Evolutionary conservation across 2,888 invertebrate species (phyloP), one percentile per base, ranked within the genome.

Genomic region (Chrysolina haemoptera): DNA sequence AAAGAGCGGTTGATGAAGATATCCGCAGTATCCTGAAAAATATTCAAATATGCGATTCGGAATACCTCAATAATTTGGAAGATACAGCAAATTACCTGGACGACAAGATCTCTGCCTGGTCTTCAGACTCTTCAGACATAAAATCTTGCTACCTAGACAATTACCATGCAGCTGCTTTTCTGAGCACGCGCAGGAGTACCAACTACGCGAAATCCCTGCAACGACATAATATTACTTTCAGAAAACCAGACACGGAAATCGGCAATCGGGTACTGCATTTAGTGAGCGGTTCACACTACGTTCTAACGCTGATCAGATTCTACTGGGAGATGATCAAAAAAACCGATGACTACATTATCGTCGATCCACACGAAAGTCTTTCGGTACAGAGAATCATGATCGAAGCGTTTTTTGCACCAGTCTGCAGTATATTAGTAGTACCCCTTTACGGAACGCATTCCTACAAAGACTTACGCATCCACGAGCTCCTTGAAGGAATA

Each of bases 401-500:
- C 11, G 53, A 53, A 20, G 53, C 53, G 18, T 53, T 53, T 11
- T 20, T 20, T 16, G 20, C 1, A 11, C 53, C 53, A 5, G 20
- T 20, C 11, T 20, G 20, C 14, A 9, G 11, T 20, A 9, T 53
- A 20, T 11, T 53, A 11, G 20, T 53, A 2, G 53, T 53, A 1
- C 53, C 53, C 20, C 18, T 53, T 53, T 53, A 53, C 53, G 11
- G 53, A 4, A 9, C 16, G 18, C 11, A 9, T 20, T 53, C 5
- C 5, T 53, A 22, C 53, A 11, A 18, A 18, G 53, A 53, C 20
- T 53, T 53, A 20, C 20, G 53, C 10, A 53, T 53, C 20, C 18
- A 53, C 53, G 59, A 59, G 8, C 22, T 59, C 9, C 27, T 59
- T 6, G 16, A 59, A 59, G 27, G 11, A 59, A 59, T 59, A 59